Evolutionary conservation across 2,797 vertebrate species (phyloP), one percentile per base, ranked within the genome.

Genomic region (Phoeniculus purpureus): DNA sequence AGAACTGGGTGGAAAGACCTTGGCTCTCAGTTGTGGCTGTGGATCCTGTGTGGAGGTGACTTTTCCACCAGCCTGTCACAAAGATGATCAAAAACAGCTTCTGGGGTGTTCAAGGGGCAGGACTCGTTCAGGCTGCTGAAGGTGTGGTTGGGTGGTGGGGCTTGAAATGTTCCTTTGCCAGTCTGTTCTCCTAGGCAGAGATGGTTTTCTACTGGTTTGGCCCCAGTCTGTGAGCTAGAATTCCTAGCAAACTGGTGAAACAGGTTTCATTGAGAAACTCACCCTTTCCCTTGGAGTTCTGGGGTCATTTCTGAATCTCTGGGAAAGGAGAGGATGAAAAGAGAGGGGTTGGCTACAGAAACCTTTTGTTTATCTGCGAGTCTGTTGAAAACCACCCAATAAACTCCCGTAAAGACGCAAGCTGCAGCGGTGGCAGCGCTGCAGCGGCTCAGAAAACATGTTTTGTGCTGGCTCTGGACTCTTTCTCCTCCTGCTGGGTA

Each of bases 361-460:
- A 4, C 11, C 2, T 29, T 32, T 17, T 7, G 10, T 32, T 82
- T 1, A 0, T 9, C 51, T 2, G 5, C 5, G 0, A 17, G 10
- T 12, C 4, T 7, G 9, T 27, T 25, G 5, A 74, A 54, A 67
- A 52, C 16, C 7, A 0, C 45, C 18, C 15, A 0, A 0, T 12
- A 64, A 70, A 70, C 1, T 47, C 47, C 29, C 1, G 7, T 0
- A 4, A 12, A 8, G 29, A 9, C 5, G 26, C 50, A 5, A 4
- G 0, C 0, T 0, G 1, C 32, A 5, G 15, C 20, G 47, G 7
- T 10, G 15, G 0, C 17, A 27, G 65, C 22, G 0, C 17, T 3
- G 34, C 4, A 29, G 60, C 12, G 9, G 3, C 3, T 4, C 55
- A 26, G 48, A 15, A 10, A 32, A 17, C 15, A 3, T 7, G 37